These are phyloP conservation scores for Acanthurus leucopareius DNA, from an alignment of 2,797 vertebrate genomes.

Conservation along the genomic window DNA sequence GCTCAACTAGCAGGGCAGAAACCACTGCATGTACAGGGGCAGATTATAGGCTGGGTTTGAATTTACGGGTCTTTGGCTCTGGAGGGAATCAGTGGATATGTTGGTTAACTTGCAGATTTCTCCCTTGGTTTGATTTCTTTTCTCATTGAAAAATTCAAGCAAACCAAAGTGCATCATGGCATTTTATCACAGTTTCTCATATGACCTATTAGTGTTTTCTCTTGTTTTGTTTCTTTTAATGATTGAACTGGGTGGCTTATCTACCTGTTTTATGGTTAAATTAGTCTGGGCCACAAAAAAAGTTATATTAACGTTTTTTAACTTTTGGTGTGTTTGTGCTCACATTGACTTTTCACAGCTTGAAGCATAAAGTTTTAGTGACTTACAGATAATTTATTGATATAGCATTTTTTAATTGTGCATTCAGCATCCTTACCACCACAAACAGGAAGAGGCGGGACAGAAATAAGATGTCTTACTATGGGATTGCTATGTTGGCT, in stretches of 20 bases:
- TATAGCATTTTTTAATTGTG: neutral
- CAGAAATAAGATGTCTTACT: neutral
- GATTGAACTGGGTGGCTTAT: neutral
- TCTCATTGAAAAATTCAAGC: neutral
- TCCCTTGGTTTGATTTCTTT: neutral
- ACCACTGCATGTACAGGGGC: neutral
- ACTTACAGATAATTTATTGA: neutral
- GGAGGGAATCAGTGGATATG: neutral
- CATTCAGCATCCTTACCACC: slow-evolving; percentile 2
- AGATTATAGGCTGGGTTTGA: too few relatives aligned
- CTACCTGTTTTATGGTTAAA: neutral
- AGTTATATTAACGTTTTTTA: neutral
- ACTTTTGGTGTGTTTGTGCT: neutral
- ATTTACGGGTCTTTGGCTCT: neutral
- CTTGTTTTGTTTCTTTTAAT: neutral
- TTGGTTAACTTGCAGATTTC: neutral
- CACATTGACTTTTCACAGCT: too few relatives aligned
- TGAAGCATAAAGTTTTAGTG: too few relatives aligned
- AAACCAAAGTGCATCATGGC: neutral
- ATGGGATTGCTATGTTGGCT: neutral
- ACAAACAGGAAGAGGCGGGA: neutral
- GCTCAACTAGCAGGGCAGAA: neutral
- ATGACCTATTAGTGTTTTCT: neutral
- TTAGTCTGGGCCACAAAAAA: neutral
- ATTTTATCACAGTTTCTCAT: neutral